Base-by-base conservation (phyloP, 1,140 invertebrate genomes). In the Holotrichia oblita region DNA sequence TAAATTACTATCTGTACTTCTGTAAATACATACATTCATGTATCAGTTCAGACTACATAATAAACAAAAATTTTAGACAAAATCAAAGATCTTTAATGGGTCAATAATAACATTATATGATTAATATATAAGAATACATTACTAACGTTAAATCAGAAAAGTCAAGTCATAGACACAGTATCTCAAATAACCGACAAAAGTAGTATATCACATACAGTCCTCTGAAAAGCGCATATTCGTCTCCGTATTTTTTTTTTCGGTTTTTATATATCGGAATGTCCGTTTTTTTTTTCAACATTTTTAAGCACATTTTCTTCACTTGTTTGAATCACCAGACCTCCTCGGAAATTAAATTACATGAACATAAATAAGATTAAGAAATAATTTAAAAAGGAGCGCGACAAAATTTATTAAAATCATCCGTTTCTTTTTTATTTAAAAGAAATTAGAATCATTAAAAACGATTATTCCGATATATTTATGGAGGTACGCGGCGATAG, bases 71-170 rank as follows among this genome's bases (percentile, higher is more conserved):
- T 12, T n/a, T 40, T 74, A 74, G 73, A 74, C 73, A 74, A 74
- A 74, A 74, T 74, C 73, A 74, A 74, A 74, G 73, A 74, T 74
- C 73, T 74, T 74, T 74, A 74, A 74, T 74, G 40, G 73, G 73
- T 74, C 73, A 74, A 74, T 74, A 74, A 74, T 74, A 74, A 74
- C 73, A 74, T 74, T 74, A 74, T 74, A 74, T 42, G 73, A 74
- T 74, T 74, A 74, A 41, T 74, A 74, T 74, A 74, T 74, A 74
- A 74, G 73, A 74, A 74, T 74, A 74, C 73, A 74, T 74, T 44
- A 74, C 73, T 74, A 74, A 74, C 73, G 73, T 74, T 20, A 74
- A 74, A 74, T 44, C 73, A 74, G 34, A n/a, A 41, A 74, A 41
- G 40, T 74, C 40, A 74, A 74, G 73, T 74, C 73, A 44, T 74